Base-by-base conservation (phyloP, 2,888 invertebrate species). In the Athalia circularis region DNA sequence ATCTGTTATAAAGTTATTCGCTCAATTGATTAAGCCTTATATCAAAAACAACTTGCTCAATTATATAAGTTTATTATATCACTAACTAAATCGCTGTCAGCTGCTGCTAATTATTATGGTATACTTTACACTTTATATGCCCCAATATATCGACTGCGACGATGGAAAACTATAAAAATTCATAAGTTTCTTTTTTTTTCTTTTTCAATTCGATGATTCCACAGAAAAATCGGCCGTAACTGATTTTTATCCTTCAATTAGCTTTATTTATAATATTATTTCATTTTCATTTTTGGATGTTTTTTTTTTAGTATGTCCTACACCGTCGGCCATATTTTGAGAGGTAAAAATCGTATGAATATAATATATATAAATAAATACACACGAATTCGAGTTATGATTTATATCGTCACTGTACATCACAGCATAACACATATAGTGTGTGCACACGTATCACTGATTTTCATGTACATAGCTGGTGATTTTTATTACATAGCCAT, bases 401-500 rank as follows among this genome's bases (percentile, higher is more conserved):
- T 62, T 59, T 29, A 29, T 15, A 75, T 64, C 62, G 59, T 9
- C 48, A 50, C 52, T 50, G 68, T 68, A 68, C 52, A 52, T 68
- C 48, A 68, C 65, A n/a, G n/a, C n/a, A 9, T 1, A 29, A 29
- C 29, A 29, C 29, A 29, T 29, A 54, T n/a, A 54, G 4, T 52
- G 52, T 52, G 11, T 11, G 11, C n/a, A 54, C 68, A 15, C 5
- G 4, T 61, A 72, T 72, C 72, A 61, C 59, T 47, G 59, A 72
- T 72, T 72, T 59, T 8, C 72, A 62, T 75, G 2, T 29, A 29
- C 29, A 29, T 29, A 29, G 29, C 29, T 6, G 50, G 50, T 75
- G 43, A 75, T 62, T 75, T 75, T 75, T 64, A 75, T 75, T 61
- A 43, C 75, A 52, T 62, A 11, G 61, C 62, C 64, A 75, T 75